These are phyloP conservation scores for Popillia japonica DNA, from an alignment of 1,140 invertebrate species.

Conservation along the genomic window DNA sequence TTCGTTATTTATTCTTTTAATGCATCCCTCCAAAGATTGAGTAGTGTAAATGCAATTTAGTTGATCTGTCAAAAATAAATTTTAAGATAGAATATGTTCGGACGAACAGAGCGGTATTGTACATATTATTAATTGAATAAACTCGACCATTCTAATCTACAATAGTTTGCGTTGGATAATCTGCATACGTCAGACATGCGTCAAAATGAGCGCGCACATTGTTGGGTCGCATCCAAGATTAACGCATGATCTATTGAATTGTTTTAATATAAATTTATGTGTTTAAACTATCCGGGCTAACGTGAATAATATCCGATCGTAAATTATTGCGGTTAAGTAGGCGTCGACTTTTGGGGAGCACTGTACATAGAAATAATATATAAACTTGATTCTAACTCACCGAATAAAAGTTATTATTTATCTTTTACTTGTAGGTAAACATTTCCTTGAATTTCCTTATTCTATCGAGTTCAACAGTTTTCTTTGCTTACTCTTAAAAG, in stretches of 20 bases:
- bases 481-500: conserved; percentile 41
- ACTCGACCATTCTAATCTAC: not conserved
- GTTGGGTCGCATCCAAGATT: not conserved
- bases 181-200: not conserved
- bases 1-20: no score
- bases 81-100: no score
- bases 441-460: conserved; percentile 40
- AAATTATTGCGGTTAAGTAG: not conserved
- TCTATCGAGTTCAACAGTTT: conserved; percentile 41
- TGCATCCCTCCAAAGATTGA: not conserved
- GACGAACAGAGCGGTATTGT: no score
- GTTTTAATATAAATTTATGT: conserved; percentile 8
- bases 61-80: no score
- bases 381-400: not conserved
- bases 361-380: not conserved
- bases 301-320: not conserved
- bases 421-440: conserved; percentile 36
- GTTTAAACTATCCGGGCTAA: not conserved
- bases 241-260: not conserved
- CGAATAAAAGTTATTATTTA: conserved; percentile 17
- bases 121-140: no score
- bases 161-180: not conserved
- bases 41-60: not conserved
- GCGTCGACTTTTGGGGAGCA: not conserved
- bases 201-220: not conserved